A percentile compares a stretch with the other conserved stretches of the same genome.
Evolutionary conservation across 2,888 invertebrate species (phyloP).

Genomic region (Tachina lurida): DNA sequence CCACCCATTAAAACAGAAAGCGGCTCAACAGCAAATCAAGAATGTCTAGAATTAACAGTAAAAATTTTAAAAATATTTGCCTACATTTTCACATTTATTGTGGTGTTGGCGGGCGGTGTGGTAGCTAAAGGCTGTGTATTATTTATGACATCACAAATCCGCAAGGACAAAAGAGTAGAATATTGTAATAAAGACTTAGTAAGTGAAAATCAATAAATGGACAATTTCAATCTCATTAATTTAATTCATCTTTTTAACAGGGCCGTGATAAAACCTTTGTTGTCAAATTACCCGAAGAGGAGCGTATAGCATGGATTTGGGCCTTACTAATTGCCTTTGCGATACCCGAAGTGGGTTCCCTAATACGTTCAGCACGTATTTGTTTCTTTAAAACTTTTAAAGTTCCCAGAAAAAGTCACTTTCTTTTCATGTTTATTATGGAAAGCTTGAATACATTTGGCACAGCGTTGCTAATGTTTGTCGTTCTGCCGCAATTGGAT

Average conservation of each 20-base stretch:
- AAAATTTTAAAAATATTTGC: conserved; percentile 92
- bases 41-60: conserved; percentile 92
- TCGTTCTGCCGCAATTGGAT: conserved; percentile 95
- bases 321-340: conserved; percentile 93
- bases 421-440: conserved; percentile 87
- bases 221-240: not conserved
- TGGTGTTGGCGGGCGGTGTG: conserved; percentile 93
- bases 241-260: conserved; percentile 83
- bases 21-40: conserved; percentile 94
- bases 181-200: conserved; percentile 94
- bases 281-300: conserved; percentile 91
- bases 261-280: conserved; percentile 93
- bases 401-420: conserved; percentile 85
- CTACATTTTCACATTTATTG: conserved; percentile 92
- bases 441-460: conserved; percentile 96
- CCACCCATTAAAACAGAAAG: conserved; percentile 94
- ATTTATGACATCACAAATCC: conserved; percentile 95
- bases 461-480: conserved; percentile 92
- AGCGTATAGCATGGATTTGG: conserved; percentile 97
- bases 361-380: conserved; percentile 92
- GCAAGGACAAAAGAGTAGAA: conserved; percentile 88
- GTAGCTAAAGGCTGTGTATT: conserved; percentile 94
- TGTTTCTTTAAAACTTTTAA: conserved; percentile 95
- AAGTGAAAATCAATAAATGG: conserved; percentile 78
- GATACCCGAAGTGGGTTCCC: conserved; percentile 93